Evolutionary conservation across 1,140 invertebrate species (phyloP), one percentile per base, ranked within the genome.

Genomic region (Anadara kagoshimensis): DNA sequence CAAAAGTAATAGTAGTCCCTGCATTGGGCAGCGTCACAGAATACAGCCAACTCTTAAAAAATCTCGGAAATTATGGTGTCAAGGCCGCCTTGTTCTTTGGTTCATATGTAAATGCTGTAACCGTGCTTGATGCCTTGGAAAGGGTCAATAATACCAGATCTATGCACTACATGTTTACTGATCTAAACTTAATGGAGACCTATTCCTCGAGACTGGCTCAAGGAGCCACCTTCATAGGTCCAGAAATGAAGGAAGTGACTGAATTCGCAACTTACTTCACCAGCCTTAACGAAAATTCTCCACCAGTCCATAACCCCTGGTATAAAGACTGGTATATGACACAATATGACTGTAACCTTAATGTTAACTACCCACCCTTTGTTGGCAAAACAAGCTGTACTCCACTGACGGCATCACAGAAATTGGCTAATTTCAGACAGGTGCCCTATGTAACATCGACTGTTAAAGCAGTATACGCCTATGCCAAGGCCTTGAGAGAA

Each of bases 321-420:
- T 89, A 87, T 54, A 53, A 73, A 18, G 88, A 90, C 44, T 90
- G 89, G 84, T 91, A 86, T 63, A 85, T 86, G 82, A 80, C 74
- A 47, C 65, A 69, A 58, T 63, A 78, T 53, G 26, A 78, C 11
- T 83, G 81, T 44, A 73, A 75, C 51, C 41, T 81, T 57, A 56
- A 82, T 83, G 71, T 81, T 4, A 75, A 51, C 24, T 78, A 81
- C 29, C 45, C 58, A 8, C 79, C 79, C 43, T 81, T 76, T 61
- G 22, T 10, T 18, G 49, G 43, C 16, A 66, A 69, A 45, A 53
- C 64, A 43, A 56, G 73, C 45, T 81, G 78, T 69, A 18, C 70
- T 18, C 18, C 53, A 20, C 62, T 73, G 29, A 73, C 69, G 24
- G 7, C 58, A 11, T 20, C 47, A 5, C 73, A 71, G 36, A 78